Evolutionary conservation across 1,140 invertebrate species (phyloP).

Genomic region (Bombus difficillimus): DNA sequence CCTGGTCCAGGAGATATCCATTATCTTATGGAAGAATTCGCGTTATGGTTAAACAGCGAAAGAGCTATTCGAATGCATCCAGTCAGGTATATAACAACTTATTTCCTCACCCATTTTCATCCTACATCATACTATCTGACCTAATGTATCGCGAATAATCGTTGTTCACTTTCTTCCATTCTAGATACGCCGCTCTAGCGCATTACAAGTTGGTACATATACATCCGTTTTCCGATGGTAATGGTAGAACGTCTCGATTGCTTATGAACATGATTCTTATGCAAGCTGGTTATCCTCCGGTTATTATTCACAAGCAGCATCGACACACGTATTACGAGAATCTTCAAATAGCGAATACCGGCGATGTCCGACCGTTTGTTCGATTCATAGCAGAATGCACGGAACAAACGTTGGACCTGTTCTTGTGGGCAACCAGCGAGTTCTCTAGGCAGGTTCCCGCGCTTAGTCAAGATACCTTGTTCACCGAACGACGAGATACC

Average conservation of each 20-base stretch:
- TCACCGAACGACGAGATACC: conserved; percentile 71
- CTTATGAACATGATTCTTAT: conserved; percentile 99
- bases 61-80: conserved; percentile 92
- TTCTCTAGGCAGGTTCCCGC: conserved; percentile 82
- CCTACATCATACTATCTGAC: not conserved
- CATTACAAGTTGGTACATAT: conserved; percentile 98
- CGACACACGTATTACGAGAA: conserved; percentile 93
- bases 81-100: conserved; percentile 86
- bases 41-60: conserved; percentile 95
- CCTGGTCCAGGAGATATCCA: conserved; percentile 92
- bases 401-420: conserved; percentile 96
- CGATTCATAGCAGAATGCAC: conserved; percentile 97
- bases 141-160: not conserved
- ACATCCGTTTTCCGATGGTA: conserved; percentile 96
- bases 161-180: conserved; percentile 42
- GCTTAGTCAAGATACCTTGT: conserved; percentile 77
- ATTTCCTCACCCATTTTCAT: not conserved
- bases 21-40: conserved; percentile 93
- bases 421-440: conserved; percentile 90
- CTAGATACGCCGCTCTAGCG: conserved; percentile 93
- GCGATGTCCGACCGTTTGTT: conserved; percentile 96
- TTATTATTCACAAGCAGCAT: conserved; percentile 97
- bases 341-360: conserved; percentile 94
- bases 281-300: conserved; percentile 98
- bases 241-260: conserved; percentile 96